Evolutionary conservation across 2,797 vertebrate species (phyloP), one percentile per base, ranked within the genome.

Genomic region (Knipowitschia caucasica): DNA sequence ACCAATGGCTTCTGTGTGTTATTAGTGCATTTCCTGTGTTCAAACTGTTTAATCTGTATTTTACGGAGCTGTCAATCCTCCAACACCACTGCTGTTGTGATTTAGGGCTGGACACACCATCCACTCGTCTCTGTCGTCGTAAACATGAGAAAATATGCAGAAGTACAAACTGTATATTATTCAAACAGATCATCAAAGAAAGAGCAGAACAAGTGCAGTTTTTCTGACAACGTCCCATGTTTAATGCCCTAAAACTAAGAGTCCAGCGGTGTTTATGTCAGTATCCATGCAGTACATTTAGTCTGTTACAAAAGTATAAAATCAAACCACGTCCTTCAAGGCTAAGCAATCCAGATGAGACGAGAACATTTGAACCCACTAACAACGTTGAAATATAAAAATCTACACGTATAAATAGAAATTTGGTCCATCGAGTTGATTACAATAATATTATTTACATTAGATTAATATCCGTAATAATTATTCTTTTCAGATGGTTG

Each of bases 381-480:
- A 95, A 87, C 92, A 92, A 93, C 89, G 90, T 90, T 94, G 88
- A 93, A 93, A 94, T 97, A 95, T 94, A 95, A 95, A 96, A 96
- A 93, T 94, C 94, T 98, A 98, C 90, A 92, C 91, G 94, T 94
- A 98, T 98, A 98, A 98, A 98, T 98, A 98, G 91, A 95, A 94
- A 94, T 98, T 96, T 96, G 94, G 94, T 96, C 92, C 94, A 90
- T 92, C 79, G 67, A 91, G 67, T 65, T 81, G 81, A 85, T 92
- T 88, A 91, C 90, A 92, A 92, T 87, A 89, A 88, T 92, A 93
- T 92, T 95, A 95, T 96, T 91, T 98, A 98, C 93, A 93, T 90
- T 89, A 91, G 88, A 89, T 90, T 87, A 84, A 64, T 76, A 72
- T 90, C 93, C 91, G 86, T 85, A 88, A 42, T 55, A 65, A 83